A percentile compares a stretch with the other conserved stretches of the same genome.
Conservation (phyloP, 1,140 invertebrate species). For the Andrena cerasifolii region DNA sequence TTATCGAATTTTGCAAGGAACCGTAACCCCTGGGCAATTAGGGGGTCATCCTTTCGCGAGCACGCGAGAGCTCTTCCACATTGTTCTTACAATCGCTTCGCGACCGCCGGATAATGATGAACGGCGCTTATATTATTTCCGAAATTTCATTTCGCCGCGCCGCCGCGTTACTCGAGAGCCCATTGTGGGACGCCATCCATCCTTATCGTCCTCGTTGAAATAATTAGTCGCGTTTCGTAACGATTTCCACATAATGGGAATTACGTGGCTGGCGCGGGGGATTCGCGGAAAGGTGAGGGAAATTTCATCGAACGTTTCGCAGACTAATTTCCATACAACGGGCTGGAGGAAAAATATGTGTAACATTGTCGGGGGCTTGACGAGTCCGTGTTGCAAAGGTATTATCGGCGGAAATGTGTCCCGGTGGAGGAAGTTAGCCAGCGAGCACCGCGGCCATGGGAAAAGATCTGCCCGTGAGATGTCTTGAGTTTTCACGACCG, state of each 20-base stretch:
- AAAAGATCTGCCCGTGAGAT: constrained; percentile 41
- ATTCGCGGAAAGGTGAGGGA: not conserved
- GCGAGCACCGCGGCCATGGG: constrained; percentile 36
- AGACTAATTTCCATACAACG: constrained; percentile 22
- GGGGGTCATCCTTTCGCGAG: too few species aligned
- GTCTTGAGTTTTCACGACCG: constrained; percentile 33
- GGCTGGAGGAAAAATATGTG: not conserved
- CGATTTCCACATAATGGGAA: too few species aligned
- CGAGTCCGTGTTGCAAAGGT: constrained; percentile 14
- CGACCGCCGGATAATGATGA: not conserved
- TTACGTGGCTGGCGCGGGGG: not conserved
- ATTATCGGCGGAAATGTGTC: constrained; percentile 42
- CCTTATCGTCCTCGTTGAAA: too few species aligned
- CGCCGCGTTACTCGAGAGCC: too few species aligned
- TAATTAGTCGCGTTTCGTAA: too few species aligned
- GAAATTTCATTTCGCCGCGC: too few species aligned
- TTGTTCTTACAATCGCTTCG: not conserved
- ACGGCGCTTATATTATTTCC: too few species aligned
- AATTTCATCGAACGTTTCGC: not conserved
- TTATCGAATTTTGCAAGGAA: not conserved
- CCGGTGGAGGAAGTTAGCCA: constrained; percentile 34
- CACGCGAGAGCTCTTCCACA: not conserved
- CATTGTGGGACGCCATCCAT: too few species aligned
- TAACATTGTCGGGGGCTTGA: not conserved
- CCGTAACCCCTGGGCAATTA: too few species aligned